Conservation (phyloP, 2,113 vertebrate genomes). For the Myiagra hebetior region DNA sequence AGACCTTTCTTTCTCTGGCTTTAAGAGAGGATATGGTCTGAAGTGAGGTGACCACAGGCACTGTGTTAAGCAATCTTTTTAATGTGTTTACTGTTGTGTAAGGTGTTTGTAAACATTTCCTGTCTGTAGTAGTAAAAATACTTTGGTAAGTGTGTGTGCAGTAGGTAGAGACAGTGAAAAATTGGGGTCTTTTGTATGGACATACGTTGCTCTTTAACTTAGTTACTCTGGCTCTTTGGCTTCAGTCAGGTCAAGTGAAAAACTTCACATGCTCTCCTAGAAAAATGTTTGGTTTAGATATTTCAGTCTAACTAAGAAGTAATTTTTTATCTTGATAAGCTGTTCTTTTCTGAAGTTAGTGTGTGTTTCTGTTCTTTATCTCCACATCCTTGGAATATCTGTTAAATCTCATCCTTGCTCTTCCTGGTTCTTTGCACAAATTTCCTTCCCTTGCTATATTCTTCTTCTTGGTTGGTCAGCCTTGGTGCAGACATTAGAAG, state of each 20-base stretch:
- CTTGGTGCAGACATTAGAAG: neutral
- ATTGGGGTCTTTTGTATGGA: neutral
- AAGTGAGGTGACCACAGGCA: neutral
- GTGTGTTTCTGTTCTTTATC: neutral
- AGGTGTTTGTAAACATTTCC: neutral
- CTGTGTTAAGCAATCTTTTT: neutral
- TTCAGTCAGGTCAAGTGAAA: neutral
- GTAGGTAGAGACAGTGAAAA: neutral
- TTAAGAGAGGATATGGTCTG: neutral
- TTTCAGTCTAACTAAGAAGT: neutral
- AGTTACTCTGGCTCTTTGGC: neutral
- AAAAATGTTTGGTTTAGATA: neutral
- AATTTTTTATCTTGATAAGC: neutral
- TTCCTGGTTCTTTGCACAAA: neutral
- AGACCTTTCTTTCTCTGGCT: neutral
- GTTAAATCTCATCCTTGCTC: neutral
- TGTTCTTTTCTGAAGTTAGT: neutral
- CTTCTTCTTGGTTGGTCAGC: neutral
- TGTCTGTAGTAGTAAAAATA: neutral
- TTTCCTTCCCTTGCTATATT: neutral
- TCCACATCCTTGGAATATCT: neutral
- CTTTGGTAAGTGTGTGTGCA: neutral
- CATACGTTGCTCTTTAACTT: neutral
- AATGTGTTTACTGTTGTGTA: neutral
- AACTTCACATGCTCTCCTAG: neutral